Conservation (phyloP, 2,113 vertebrate genomes). For the Pavo muticus region DNA sequence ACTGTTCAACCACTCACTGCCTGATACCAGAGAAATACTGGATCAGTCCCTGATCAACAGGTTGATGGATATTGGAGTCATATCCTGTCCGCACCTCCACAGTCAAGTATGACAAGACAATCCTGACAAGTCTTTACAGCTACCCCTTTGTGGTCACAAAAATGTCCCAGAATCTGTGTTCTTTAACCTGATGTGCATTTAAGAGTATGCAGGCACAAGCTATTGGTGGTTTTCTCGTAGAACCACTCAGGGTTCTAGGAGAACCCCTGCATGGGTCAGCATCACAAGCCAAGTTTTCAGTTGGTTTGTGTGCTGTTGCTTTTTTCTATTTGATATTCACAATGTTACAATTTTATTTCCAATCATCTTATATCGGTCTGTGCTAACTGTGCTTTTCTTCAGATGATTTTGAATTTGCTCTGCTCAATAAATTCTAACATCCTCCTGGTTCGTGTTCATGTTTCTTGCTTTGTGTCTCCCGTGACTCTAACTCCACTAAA, state of each 20-base stretch:
- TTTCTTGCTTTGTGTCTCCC: not conserved
- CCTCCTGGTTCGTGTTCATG: not conserved
- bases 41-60: too few species aligned
- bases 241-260: not conserved
- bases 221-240: not conserved
- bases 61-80: too few species aligned
- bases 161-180: too few species aligned
- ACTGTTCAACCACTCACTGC: too few species aligned
- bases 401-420: not conserved
- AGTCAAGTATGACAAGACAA: too few species aligned
- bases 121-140: too few species aligned
- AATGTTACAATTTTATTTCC: not conserved
- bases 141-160: too few species aligned
- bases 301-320: not conserved
- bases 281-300: not conserved
- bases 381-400: not conserved
- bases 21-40: too few species aligned
- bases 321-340: not conserved
- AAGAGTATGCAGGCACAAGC: not conserved
- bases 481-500: not conserved
- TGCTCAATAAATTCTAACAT: not conserved
- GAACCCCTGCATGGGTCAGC: not conserved
- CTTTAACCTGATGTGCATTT: not conserved
- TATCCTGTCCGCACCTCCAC: too few species aligned
- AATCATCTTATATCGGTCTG: not conserved